A percentile compares a stretch with the other conserved stretches of the same genome.
These are phyloP conservation scores for Meda fulgida DNA, from an alignment of 2,797 vertebrate species.

Conservation along the genomic window DNA sequence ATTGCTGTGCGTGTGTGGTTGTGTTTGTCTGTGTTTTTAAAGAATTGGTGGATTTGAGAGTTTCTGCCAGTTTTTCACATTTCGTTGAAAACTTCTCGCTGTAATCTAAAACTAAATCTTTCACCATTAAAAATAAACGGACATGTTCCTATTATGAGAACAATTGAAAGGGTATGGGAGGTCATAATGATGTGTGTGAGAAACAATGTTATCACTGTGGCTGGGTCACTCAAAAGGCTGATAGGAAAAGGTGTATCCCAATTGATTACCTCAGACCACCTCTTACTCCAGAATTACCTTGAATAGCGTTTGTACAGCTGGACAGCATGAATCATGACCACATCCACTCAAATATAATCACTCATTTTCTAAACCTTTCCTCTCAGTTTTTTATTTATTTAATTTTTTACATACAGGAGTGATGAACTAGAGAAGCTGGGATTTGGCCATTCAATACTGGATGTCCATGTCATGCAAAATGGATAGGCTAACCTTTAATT, in stretches of 20 bases:
- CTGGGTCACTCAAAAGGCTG: conserved; percentile 52
- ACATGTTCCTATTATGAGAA: conserved; percentile 52
- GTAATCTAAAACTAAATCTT: conserved; percentile 63
- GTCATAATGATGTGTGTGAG: conserved; percentile 64
- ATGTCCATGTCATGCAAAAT: neutral
- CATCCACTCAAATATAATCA: neutral
- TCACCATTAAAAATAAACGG: conserved; percentile 54
- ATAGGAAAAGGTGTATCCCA: conserved; percentile 54
- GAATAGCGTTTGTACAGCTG: neutral
- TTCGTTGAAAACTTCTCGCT: conserved; percentile 64
- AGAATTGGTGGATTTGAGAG: conserved; percentile 7
- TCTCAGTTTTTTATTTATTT: no score
- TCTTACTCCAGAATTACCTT: conserved; percentile 59
- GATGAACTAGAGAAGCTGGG: neutral
- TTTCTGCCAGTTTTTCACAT: conserved; percentile 49
- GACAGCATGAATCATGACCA: neutral
- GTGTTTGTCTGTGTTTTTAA: conserved; percentile 40
- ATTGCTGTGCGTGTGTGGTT: conserved; percentile 18
- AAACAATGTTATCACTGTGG: conserved; percentile 69
- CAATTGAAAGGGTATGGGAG: conserved; percentile 58
- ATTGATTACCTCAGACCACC: conserved; percentile 44
- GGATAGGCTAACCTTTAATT: neutral
- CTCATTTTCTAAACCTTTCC: no score
- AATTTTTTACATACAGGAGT: no score
- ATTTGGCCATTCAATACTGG: neutral